Base-by-base conservation (phyloP, 2,797 vertebrate species). In the Melanotaenia maccullochi region DNA sequence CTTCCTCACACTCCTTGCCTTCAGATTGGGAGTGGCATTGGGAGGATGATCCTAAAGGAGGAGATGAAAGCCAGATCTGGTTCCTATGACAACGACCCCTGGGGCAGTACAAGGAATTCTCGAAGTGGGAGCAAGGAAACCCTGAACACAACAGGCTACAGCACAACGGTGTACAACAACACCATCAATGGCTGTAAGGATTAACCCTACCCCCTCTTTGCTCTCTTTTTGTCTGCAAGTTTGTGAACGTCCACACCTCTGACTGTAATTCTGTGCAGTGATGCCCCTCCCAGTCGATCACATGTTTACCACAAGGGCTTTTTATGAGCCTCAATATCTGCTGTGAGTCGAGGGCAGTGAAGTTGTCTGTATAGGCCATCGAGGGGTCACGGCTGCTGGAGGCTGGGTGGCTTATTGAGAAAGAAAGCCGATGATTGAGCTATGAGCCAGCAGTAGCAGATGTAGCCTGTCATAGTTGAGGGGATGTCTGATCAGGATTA, bases 1-100 rank as follows among this genome's bases (percentile, higher is more conserved):
- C 35, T 49, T 63, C 30, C 30, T 68, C 1, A 0, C 44, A 35
- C 61, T 60, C 35, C 38, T 40, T 55, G 63, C 67, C 61, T 60
- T 68, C 83, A 99, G 98, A 96, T 98, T 86, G 97, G 98, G 93
- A 96, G 96, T 4, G 96, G 98, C 76, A 99, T 99, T 3, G 97
- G 97, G 78, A 95, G 98, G 89, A 92, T 99, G 95, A 99, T 99
- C 91, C 94, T 99, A 81, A 98, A 99, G 92, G 98, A 99, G 89
- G 98, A 99, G 95, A 99, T 99, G 98, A 99, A 99, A 95, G 98
- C 97, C 38, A 94, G 97, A 61, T 97, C 97, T 57, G 95, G 96
- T 94, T 97, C 96, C 90, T 99, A 99, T 36, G 94, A 94, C 93
- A 94, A 96, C 16, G 97, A 99, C 87, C 97, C 98, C 89, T 99